Conservation (phyloP, 2,797 vertebrate species). For the Tadarida brasiliensis region DNA sequence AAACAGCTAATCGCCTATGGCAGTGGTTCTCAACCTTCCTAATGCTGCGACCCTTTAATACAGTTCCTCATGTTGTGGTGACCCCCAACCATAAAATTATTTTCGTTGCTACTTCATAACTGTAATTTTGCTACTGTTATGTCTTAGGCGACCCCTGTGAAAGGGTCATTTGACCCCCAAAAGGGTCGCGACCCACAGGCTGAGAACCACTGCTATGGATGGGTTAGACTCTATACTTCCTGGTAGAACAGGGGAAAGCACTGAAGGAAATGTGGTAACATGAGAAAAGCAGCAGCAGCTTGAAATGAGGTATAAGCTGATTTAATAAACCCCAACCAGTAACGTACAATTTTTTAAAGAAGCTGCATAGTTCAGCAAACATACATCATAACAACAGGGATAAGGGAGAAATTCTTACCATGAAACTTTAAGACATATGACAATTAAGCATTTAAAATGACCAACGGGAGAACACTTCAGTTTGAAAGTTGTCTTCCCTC, state of each 20-base stretch:
- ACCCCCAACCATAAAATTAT: too few relatives aligned
- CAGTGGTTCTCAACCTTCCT: too few relatives aligned
- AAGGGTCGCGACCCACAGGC: too few relatives aligned
- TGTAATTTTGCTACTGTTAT: too few relatives aligned
- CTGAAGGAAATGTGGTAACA: not conserved
- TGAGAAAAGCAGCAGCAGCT: constrained; percentile 38
- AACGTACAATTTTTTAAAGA: constrained; percentile 61
- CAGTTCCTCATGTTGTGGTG: too few relatives aligned
- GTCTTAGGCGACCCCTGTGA: too few relatives aligned
- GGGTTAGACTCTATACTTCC: not conserved
- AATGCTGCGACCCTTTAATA: too few relatives aligned
- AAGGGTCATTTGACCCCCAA: too few relatives aligned
- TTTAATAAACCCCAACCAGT: constrained; percentile 33
- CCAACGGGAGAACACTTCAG: not conserved
- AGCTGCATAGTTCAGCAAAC: constrained; percentile 69
- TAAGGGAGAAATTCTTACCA: not conserved
- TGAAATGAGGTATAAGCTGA: constrained; percentile 54
- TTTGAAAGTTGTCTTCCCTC: constrained; percentile 17
- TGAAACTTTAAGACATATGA: constrained; percentile 19
- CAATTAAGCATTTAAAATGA: constrained; percentile 27
- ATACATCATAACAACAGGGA: not conserved
- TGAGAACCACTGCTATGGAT: too few relatives aligned
- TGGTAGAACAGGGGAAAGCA: not conserved
- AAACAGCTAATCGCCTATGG: not conserved
- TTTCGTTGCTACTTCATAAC: too few relatives aligned